Conservation (phyloP, 2,797 vertebrate genomes). For the Pseudochromis fuscus region DNA sequence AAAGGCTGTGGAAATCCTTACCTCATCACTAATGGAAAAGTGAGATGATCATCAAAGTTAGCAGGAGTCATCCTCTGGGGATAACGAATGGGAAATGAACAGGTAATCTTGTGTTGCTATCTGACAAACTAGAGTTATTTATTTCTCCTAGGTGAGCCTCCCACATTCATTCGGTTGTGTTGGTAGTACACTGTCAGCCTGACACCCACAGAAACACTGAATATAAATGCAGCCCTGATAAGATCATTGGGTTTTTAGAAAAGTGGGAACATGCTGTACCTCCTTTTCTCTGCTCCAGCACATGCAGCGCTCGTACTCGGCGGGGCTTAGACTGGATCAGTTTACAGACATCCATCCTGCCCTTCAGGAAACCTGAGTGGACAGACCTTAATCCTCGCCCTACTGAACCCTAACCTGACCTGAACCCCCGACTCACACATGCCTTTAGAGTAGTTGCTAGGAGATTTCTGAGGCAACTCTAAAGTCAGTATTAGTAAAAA, state of each 20-base stretch:
- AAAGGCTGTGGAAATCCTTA: too few species aligned
- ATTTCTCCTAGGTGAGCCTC: neutral
- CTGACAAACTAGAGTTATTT: neutral
- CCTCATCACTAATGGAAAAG: too few species aligned
- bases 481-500: neutral
- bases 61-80: neutral
- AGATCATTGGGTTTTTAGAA: slow-evolving; percentile 1
- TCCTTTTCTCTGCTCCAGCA: neutral
- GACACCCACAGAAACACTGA: neutral
- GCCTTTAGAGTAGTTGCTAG: neutral
- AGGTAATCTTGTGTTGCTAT: neutral
- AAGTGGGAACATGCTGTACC: accelerated
- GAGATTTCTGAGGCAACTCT: neutral
- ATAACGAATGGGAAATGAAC: neutral
- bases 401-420: slow-evolving; percentile 40
- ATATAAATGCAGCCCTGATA: neutral
- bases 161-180: neutral
- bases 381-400: slow-evolving; percentile 44
- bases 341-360: slow-evolving; percentile 15
- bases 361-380: slow-evolving; percentile 24
- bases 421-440: slow-evolving; percentile 19
- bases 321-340: slow-evolving; percentile 11
- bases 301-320: slow-evolving; percentile 4
- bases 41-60: neutral
- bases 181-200: neutral